phyloP scores from a whole-genome alignment of 2,113 vertebrate species.

The Desmodus rotundus region DNA sequence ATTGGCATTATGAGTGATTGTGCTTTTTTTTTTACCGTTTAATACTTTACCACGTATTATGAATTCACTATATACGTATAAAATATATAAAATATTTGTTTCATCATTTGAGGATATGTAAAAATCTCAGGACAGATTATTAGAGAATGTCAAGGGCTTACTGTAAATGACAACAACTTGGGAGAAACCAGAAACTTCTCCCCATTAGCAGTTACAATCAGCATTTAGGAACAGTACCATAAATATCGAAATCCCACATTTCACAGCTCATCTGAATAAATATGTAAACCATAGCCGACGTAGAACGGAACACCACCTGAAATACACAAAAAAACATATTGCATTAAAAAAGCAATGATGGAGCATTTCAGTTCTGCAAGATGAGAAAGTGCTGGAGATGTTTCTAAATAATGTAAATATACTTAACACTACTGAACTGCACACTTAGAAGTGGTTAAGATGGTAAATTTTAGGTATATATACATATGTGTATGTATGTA shows the following conservation, averaged over 20 bases:
- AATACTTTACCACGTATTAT: neutral
- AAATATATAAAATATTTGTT: neutral
- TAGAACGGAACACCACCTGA: constrained; percentile 98
- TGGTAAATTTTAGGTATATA: neutral
- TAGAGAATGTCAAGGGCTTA: constrained; percentile 20
- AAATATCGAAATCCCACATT: constrained; percentile 99
- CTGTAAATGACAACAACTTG: neutral
- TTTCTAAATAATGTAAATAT: neutral
- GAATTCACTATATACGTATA: neutral
- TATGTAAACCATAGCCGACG: constrained; percentile 99
- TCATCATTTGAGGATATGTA: neutral
- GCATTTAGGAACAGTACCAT: constrained; percentile 82
- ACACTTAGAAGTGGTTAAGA: neutral
- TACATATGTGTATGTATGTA: no score
- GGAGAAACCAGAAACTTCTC: constrained; percentile 33
- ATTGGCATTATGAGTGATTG: neutral
- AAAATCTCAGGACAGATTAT: neutral
- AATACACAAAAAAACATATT: constrained; percentile 40
- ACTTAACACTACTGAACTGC: neutral
- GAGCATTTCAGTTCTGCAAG: neutral
- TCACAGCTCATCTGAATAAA: constrained; percentile 99
- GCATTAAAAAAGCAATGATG: neutral
- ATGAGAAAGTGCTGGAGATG: neutral
- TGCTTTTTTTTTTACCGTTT: neutral
- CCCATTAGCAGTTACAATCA: neutral